phyloP scores from a whole-genome alignment of 2,797 vertebrate species.

The Lates japonicus region DNA sequence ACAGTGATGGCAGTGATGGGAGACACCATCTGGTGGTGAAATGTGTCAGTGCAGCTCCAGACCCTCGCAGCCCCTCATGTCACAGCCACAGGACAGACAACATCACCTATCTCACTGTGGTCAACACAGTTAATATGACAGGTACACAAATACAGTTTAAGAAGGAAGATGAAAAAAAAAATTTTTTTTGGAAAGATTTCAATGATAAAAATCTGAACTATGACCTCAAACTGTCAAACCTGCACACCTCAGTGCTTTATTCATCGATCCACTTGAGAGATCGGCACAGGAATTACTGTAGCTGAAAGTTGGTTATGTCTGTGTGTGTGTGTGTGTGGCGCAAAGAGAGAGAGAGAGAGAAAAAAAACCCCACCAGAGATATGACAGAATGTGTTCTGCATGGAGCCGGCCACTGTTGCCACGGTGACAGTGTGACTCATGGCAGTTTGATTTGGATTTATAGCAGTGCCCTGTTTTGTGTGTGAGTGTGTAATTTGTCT shows the following conservation, averaged over 20 bases:
- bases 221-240: conserved; percentile 55
- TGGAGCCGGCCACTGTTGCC: conserved; percentile 85
- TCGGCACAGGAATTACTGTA: conserved; percentile 75
- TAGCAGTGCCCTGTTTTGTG: conserved; percentile 74
- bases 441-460: conserved; percentile 85
- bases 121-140: conserved; percentile 23
- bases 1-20: conserved; percentile 50
- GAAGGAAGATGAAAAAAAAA: conserved; percentile 15
- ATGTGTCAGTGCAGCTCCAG: conserved; percentile 55
- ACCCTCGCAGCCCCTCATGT: conserved; percentile 29
- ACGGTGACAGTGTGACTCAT: conserved; percentile 88
- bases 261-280: conserved; percentile 64
- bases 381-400: conserved; percentile 84
- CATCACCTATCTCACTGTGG: conserved; percentile 28
- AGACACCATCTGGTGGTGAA: conserved; percentile 84
- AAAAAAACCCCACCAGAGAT: conserved; percentile 52
- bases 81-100: conserved; percentile 50
- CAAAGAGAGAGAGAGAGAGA: not conserved
- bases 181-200: conserved; percentile 27
- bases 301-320: conserved; percentile 64
- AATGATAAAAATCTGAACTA: conserved; percentile 54
- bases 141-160: conserved; percentile 17
- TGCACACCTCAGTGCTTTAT: conserved; percentile 50
- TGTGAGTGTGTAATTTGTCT: conserved; percentile 27
- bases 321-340: conserved; percentile 22